Evolutionary conservation across 2,113 vertebrate species (phyloP).

Genomic region (Seriola dumerili): DNA sequence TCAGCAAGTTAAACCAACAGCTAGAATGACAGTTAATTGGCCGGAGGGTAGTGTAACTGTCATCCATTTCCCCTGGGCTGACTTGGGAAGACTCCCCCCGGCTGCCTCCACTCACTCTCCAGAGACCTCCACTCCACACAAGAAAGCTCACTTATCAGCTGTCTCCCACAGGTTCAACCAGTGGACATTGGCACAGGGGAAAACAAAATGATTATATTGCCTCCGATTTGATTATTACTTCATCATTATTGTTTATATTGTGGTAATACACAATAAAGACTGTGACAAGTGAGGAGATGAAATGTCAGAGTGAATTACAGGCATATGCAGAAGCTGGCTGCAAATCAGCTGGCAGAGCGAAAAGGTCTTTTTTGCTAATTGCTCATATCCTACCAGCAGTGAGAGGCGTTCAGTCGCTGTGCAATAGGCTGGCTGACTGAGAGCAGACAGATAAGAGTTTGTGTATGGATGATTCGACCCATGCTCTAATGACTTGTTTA

Average conservation of each 20-base stretch:
- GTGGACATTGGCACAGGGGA: slow-evolving; percentile 74
- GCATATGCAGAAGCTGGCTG: slow-evolving; percentile 79
- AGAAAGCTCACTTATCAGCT: slow-evolving; percentile 76
- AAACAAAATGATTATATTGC: slow-evolving; percentile 75
- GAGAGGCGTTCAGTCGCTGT: slow-evolving; percentile 66
- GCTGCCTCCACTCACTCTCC: slow-evolving; percentile 65
- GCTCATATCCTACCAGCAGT: slow-evolving; percentile 77
- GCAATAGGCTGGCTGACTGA: slow-evolving; percentile 70
- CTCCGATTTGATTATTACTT: slow-evolving; percentile 82
- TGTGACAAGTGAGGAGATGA: slow-evolving; percentile 83
- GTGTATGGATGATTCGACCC: slow-evolving; percentile 73
- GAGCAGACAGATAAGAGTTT: slow-evolving; percentile 69
- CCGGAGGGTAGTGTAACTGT: slow-evolving; percentile 85
- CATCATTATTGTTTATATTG: slow-evolving; percentile 83
- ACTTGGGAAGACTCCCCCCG: slow-evolving; percentile 69
- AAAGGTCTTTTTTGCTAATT: slow-evolving; percentile 83
- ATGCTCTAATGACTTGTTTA: slow-evolving; percentile 81
- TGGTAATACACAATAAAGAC: slow-evolving; percentile 84
- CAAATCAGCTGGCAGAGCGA: slow-evolving; percentile 81
- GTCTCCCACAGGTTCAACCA: slow-evolving; percentile 83
- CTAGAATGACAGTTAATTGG: slow-evolving; percentile 87
- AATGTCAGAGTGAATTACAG: slow-evolving; percentile 86
- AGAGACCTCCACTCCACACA: slow-evolving; percentile 64
- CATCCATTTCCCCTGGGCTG: slow-evolving; percentile 82
- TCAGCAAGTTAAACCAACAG: slow-evolving; percentile 88